Base-by-base conservation (phyloP, 2,797 vertebrate species). In the Lepidocolaptes lacrymiger region DNA sequence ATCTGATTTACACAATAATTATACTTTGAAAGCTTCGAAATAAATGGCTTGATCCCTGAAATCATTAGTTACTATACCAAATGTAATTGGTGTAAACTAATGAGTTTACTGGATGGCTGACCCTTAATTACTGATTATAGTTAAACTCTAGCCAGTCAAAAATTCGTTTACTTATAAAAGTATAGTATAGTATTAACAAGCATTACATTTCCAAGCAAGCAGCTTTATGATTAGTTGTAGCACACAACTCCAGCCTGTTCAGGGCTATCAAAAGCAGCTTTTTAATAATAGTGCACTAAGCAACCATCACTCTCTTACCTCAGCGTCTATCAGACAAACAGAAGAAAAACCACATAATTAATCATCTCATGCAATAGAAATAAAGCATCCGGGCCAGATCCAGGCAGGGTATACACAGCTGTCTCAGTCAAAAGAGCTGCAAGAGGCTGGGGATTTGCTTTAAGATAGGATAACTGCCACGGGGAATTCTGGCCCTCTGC, bases 1-100 rank as follows among this genome's bases (percentile, higher is more conserved):
- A 97, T 98, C 97, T 97, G 98, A 98, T 98, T 98, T 98, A 98
- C 97, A 97, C 97, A 98, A 98, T 98, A 98, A 98, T 98, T 98
- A 98, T 97, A 97, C 97, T 98, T 97, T 97, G 97, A 98, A 98
- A 98, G 97, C 97, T 96, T 96, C 97, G 97, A 97, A 98, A 98
- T 97, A 98, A 98, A 98, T 98, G 98, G 97, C 97, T 98, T 97
- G 97, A 98, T 97, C 95, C 96, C 97, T 96, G 96, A 97, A 98
- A 97, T 98, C 98, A 98, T 97, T 98, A 98, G 98, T 98, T 98
- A 97, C 96, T 98, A 97, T 97, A 98, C 97, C 97, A 97, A 97
- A 97, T 97, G 97, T 98, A 98, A 98, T 98, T 98, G 98, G 98
- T 98, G 97, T 98, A 98, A 98, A 98, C 98, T 98, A 98, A 98